Evolutionary conservation across 2,797 vertebrate species (phyloP).

Genomic region (Alcedo quadribrachys): DNA sequence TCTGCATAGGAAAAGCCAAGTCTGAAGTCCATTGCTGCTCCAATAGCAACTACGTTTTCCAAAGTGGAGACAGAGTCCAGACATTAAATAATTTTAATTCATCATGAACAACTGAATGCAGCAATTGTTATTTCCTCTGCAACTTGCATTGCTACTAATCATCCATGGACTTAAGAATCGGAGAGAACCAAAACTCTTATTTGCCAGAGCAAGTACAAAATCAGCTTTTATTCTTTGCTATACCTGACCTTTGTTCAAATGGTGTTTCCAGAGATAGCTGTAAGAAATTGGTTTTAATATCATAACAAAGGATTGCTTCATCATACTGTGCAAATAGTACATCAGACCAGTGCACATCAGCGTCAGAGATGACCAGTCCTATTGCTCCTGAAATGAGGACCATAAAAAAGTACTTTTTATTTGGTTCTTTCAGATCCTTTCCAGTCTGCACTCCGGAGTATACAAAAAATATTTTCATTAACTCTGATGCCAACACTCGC

Average conservation of each 20-base stretch:
- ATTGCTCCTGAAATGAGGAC: not conserved
- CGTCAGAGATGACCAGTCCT: not conserved
- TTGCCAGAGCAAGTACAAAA: not conserved
- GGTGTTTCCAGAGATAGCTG: not conserved
- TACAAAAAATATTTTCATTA: not conserved
- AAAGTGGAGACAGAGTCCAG: not conserved
- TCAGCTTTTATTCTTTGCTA: not conserved
- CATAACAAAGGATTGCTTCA: fast-evolving
- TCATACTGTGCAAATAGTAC: fast-evolving
- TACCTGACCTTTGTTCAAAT: not conserved
- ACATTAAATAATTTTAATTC: not conserved
- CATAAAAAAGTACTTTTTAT: not conserved
- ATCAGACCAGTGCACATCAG: not conserved
- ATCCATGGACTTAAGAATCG: not conserved
- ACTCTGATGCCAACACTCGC: not conserved
- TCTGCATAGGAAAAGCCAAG: not conserved
- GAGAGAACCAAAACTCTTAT: not conserved
- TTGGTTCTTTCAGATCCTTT: not conserved
- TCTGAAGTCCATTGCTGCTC: not conserved
- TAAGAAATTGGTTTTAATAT: not conserved
- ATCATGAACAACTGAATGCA: not conserved
- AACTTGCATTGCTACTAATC: not conserved
- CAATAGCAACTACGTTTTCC: not conserved
- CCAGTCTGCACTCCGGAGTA: not conserved
- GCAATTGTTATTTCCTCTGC: not conserved